Evolutionary conservation across 2,113 vertebrate species (phyloP).

Genomic region (Chitala chitala): DNA sequence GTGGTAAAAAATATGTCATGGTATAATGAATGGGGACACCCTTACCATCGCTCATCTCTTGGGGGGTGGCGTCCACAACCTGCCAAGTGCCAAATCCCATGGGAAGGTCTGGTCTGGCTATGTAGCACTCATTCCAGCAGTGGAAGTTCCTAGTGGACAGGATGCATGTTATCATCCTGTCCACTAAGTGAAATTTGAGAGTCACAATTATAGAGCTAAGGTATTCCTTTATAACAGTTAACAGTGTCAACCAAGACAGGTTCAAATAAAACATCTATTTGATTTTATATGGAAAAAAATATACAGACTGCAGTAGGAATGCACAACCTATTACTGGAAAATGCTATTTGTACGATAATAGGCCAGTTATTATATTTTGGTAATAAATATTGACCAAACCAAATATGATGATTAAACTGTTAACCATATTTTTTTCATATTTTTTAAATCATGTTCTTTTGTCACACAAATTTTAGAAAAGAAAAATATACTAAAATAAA

Average conservation of each 20-base stretch:
- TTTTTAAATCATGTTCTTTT: background rate
- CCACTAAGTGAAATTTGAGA: background rate
- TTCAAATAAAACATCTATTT: too few relatives aligned
- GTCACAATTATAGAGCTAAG: background rate
- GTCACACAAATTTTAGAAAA: too few relatives aligned
- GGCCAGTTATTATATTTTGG: too few relatives aligned
- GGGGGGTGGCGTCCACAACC: constrained; percentile 72
- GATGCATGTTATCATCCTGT: background rate
- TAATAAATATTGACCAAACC: too few relatives aligned
- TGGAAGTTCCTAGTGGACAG: constrained; percentile 69
- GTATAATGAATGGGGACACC: too few relatives aligned
- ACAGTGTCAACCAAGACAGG: background rate
- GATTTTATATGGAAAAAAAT: too few relatives aligned
- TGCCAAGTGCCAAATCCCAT: constrained; percentile 76
- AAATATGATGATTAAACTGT: background rate
- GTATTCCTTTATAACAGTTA: background rate
- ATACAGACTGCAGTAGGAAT: too few relatives aligned
- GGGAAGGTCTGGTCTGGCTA: constrained; percentile 71
- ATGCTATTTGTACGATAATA: background rate
- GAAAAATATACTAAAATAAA: background rate
- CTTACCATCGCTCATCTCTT: constrained; percentile 76
- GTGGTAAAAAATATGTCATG: too few relatives aligned
- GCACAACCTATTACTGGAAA: too few relatives aligned
- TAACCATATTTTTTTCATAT: background rate
- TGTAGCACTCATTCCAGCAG: constrained; percentile 78